phyloP scores from a whole-genome alignment of 2,113 vertebrate genomes.

The Archocentrus centrarchus region DNA sequence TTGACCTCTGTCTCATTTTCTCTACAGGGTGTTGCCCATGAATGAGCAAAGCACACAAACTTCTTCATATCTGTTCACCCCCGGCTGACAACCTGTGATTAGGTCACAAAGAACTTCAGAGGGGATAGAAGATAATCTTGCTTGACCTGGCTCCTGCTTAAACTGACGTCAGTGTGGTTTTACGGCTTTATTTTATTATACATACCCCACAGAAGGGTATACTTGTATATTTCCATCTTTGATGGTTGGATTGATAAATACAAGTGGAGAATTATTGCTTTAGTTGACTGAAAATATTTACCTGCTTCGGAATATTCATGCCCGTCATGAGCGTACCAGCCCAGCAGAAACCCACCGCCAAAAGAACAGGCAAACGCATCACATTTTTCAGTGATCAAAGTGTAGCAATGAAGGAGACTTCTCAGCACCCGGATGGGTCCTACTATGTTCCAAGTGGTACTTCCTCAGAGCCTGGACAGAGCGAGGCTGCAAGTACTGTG shows the following conservation, averaged over 20 bases:
- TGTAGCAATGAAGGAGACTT: slow-evolving; percentile 84
- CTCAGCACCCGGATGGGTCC: slow-evolving; percentile 86
- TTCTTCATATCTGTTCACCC: slow-evolving; percentile 56
- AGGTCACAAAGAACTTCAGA: slow-evolving; percentile 47
- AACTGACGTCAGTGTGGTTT: slow-evolving; percentile 13
- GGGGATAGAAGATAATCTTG: slow-evolving; percentile 47
- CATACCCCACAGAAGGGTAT: background rate
- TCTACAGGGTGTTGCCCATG: slow-evolving; percentile 72
- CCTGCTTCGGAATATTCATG: slow-evolving; percentile 68
- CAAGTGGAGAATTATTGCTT: background rate
- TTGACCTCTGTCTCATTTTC: slow-evolving; percentile 70
- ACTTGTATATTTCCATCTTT: background rate
- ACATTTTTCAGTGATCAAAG: slow-evolving; percentile 89
- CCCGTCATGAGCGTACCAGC: slow-evolving; percentile 94
- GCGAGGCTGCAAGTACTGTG: slow-evolving; percentile 70
- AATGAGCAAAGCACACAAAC: slow-evolving; percentile 65
- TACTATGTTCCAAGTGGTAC: slow-evolving; percentile 84
- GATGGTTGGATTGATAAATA: background rate
- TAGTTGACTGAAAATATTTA: slow-evolving; percentile 9
- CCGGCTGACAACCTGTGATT: slow-evolving; percentile 33
- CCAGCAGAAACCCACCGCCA: slow-evolving; percentile 91
- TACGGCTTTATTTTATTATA: background rate
- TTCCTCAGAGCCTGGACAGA: slow-evolving; percentile 80
- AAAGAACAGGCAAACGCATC: slow-evolving; percentile 92
- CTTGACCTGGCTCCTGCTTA: background rate